phyloP scores from a whole-genome alignment of 2,113 vertebrate species.

The Megalops atlanticus region DNA sequence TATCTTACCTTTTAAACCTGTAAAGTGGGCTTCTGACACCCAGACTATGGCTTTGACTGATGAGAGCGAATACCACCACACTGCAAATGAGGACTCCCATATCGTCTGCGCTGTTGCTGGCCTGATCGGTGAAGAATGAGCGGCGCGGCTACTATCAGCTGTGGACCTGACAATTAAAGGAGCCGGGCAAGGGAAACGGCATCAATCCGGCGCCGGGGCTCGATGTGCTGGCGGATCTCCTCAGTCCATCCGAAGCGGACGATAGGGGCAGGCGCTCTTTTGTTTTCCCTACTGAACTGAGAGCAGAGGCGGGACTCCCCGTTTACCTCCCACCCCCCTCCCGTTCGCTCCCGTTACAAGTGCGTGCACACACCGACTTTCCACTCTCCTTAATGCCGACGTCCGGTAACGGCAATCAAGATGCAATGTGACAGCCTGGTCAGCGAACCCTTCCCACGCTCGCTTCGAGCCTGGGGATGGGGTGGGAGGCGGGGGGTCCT shows the following conservation, averaged over 20 bases:
- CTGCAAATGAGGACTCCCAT: conserved; percentile 74
- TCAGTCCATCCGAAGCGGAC: conserved; percentile 43
- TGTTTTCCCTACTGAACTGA: conserved; percentile 18
- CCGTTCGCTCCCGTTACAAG: conserved; percentile 14
- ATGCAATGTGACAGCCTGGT: conserved; percentile 40
- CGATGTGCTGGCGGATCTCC: conserved; percentile 50
- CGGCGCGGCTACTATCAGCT: conserved; percentile 45
- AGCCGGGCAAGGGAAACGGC: conserved; percentile 46
- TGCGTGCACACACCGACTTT: background rate
- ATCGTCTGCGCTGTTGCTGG: conserved; percentile 54
- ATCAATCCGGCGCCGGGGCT: conserved; percentile 67
- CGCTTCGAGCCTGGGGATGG: conserved; percentile 9
- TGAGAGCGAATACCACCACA: conserved; percentile 69
- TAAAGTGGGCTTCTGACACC: conserved; percentile 68
- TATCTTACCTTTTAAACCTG: conserved; percentile 80
- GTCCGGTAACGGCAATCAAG: conserved; percentile 44
- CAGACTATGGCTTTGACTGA: conserved; percentile 71
- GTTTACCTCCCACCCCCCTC: background rate
- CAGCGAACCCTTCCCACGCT: conserved; percentile 33
- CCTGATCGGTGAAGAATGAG: conserved; percentile 48
- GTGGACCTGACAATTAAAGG: conserved; percentile 52
- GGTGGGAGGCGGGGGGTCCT: conserved; percentile 1
- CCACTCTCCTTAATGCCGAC: conserved; percentile 12
- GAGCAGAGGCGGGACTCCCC: conserved; percentile 3
- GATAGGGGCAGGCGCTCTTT: conserved; percentile 25